Evolutionary conservation across 2,113 vertebrate genomes (phyloP), one percentile per base, ranked within the genome.

Genomic region (Sturnira hondurensis): DNA sequence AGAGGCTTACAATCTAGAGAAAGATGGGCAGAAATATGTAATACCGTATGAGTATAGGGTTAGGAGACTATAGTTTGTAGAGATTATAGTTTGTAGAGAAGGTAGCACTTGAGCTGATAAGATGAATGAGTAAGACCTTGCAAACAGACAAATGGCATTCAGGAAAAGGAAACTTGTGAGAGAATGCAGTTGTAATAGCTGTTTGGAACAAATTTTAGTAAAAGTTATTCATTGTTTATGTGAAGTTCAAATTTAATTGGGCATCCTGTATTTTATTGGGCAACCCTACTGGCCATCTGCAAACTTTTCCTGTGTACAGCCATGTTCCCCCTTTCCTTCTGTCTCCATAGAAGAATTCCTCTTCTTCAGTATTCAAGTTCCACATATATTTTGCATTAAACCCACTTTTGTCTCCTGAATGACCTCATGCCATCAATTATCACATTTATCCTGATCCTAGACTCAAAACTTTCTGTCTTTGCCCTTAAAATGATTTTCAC

Each of bases 391-490:
- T 96, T 52, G 2, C 45, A 61, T 93, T 70, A 86, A 5, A 74
- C 20, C 17, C 43, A 86, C 70, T 71, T 36, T 36, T 78, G 74
- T 74, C 86, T 83, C 61, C 26, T 61, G 65, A 94, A 68, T 31
- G 31, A 54, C 74, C 26, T 86, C n/a, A 26, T 89, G 28, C 50
- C 45, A 71, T 94, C 86, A 76, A 2, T 94, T 96, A 80, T 83
- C 88, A 91, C 74, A 78, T 89, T 86, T 80, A 38, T 67, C 28
- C 52, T 52, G 12, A 56, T 81, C 86, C 91, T 45, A 89, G 82
- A 93, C 63, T 93, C 52, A 68, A 19, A 89, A 87, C 89, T 93
- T 95, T 90, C 41, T 17, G 12, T 38, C 45, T 85, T 93, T 89
- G 4, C 36, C 5, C 68, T 91, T 56, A 82, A 84, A 92, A 71